Evolutionary conservation across 2,797 vertebrate species (phyloP), one percentile per base, ranked within the genome.

Genomic region (Manis javanica): DNA sequence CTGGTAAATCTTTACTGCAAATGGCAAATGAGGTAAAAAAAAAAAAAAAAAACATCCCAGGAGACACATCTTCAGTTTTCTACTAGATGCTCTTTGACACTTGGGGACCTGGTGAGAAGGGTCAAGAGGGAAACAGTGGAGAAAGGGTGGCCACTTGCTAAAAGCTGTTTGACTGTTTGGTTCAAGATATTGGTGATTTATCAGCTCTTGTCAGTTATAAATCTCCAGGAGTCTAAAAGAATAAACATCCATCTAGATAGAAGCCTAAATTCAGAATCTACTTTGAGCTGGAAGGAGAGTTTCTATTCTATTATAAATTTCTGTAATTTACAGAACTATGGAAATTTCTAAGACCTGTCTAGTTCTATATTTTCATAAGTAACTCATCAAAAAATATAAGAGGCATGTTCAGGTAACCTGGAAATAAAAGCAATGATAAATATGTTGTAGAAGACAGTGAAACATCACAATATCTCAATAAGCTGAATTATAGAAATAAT

Each of bases 1-100:
- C 83, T 94, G 88, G 92, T 92, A 71, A 84, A 96, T 92, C 85
- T 92, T 94, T 84, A 75, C 86, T 97, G 88, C 49, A 97, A 97
- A 96, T 96, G 92, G 74, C 77, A 96, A 97, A 79, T 79, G 49
- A 92, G 57, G 72, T 96, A 46, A 90, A 71, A 96, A 92, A 19
- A 53, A 71, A 96, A 92, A 19, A 53, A 90, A 71, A 96, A 92
- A 19, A 24, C 53, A n/a, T 71, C 88, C 66, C 77, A 39, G 51
- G 39, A 96, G 78, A 87, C 42, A 55, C 2, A 26, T 88, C 74
- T 94, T 75, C 57, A 86, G 26, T 82, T 69, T 94, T 81, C 90
- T 13, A 34, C n/a, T 69, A 92, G 63, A 71, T 89, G 64, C 19
- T 92, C 13, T 89, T 83, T 95, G 94, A 96, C n/a, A 83, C 59